These are phyloP conservation scores for Lutjanus campechanus DNA, from an alignment of 2,797 vertebrate species.

Conservation along the genomic window DNA sequence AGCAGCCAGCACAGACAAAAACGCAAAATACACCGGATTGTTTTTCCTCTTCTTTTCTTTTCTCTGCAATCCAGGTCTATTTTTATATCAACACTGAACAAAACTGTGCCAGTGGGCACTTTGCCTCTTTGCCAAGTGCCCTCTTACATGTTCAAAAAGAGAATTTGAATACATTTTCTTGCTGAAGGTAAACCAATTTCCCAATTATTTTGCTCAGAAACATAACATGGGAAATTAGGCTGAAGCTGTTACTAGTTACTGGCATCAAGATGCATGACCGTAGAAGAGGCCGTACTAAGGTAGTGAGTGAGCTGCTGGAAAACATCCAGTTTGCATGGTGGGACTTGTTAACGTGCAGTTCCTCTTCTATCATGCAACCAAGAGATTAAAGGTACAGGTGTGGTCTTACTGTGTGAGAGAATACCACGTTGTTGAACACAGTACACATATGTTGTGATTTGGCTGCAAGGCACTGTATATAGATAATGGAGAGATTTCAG, in stretches of 20 bases:
- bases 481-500: background rate
- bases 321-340: background rate
- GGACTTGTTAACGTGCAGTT: background rate
- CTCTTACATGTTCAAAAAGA: no score
- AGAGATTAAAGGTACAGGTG: background rate
- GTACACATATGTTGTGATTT: background rate
- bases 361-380: background rate
- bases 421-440: no score
- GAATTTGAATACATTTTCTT: no score
- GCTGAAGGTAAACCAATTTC: background rate
- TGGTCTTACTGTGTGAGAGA: no score
- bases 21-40: background rate
- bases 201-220: background rate
- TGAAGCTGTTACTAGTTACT: slow-evolving; percentile 1
- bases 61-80: no score
- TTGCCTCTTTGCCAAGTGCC: no score
- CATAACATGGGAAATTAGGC: background rate
- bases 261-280: background rate
- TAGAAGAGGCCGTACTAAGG: background rate
- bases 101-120: no score
- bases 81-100: no score
- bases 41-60: background rate
- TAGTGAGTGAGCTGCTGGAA: slow-evolving; percentile 8
- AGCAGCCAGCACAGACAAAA: background rate
- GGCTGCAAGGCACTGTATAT: background rate